Base-by-base conservation (phyloP, 2,888 invertebrate species). In the Rhagonycha lutea region DNA sequence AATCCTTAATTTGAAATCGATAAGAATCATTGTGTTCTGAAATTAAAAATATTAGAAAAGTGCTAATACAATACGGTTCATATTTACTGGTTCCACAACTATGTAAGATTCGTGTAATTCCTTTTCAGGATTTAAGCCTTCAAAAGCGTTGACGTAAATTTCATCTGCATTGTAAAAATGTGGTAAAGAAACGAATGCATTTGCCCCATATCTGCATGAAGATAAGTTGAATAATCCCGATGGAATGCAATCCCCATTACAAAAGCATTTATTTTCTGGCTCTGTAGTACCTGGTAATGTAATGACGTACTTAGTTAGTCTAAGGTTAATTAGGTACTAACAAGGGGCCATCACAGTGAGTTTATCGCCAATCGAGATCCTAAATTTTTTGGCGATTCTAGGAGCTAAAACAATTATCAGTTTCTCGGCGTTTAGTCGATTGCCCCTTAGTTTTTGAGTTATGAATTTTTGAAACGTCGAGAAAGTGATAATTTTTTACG, bases 211-310 rank as follows among this genome's bases (percentile, higher is more conserved):
- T 68, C 94, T 91, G 79, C 94, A 94, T 0, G 92, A 88, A 0
- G 93, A 93, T 28, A 94, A 91, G 86, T 94, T 94, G 87, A 94
- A n/a, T n/a, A n/a, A n/a, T n/a, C n/a, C n/a, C n/a, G n/a, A n/a
- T n/a, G n/a, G n/a, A n/a, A n/a, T n/a, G 90, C 32, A 93, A 89
- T 0, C 94, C 1, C 93, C 94, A 75, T 90, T 90, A 84, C 94
- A 94, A 86, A 90, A 94, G 81, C 95, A 95, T 23, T 89, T 86
- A 85, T 92, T 92, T 69, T 89, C 89, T 0, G 89, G 88, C 72
- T 90, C 89, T 0, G 86, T 70, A 0, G 90, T 87, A 0, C 92
- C 92, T 92, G 85, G 12, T 83, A 86, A 24, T 2, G 2, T n/a
- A 47, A n/a, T 11, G n/a, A 47, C 23, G 10, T 12, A 7, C n/a